phyloP scores from a whole-genome alignment of 2,797 vertebrate species.

The Chelidonichthys spinosus region DNA sequence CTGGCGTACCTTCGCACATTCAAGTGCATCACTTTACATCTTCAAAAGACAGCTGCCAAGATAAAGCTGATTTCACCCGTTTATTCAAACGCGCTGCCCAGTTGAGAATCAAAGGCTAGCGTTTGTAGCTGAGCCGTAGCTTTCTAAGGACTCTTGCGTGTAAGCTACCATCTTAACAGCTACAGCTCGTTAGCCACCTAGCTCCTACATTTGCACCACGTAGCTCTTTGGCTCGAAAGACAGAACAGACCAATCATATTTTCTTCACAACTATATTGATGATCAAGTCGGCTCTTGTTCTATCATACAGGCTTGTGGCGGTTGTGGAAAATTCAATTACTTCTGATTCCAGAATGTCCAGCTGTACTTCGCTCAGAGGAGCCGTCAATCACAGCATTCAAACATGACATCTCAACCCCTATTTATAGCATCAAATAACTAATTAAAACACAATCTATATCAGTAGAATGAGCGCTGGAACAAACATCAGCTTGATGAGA shows the following conservation, averaged over 20 bases:
- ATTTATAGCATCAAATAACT: not conserved
- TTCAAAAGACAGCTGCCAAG: not conserved
- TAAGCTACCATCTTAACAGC: not conserved
- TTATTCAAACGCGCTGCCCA: not conserved
- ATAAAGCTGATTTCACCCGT: not conserved
- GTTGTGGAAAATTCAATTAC: not conserved
- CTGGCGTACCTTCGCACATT: conserved; percentile 23
- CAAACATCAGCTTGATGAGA: not conserved
- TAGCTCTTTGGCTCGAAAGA: not conserved
- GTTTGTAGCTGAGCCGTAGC: not conserved
- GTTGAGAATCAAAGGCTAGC: not conserved
- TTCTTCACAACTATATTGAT: not conserved
- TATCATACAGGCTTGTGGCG: not conserved
- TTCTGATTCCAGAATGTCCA: not conserved
- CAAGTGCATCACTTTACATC: conserved; percentile 14
- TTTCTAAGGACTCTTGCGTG: not conserved
- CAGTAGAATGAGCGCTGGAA: not conserved
- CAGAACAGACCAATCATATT: not conserved
- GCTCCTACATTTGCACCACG: not conserved
- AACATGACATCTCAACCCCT: not conserved
- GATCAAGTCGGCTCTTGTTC: not conserved
- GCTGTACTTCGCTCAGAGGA: not conserved
- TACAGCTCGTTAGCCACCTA: not conserved
- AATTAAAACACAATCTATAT: not conserved
- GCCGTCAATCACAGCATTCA: not conserved